Base-by-base conservation (phyloP, 2,888 invertebrate genomes). In the Papilio protenor region DNA sequence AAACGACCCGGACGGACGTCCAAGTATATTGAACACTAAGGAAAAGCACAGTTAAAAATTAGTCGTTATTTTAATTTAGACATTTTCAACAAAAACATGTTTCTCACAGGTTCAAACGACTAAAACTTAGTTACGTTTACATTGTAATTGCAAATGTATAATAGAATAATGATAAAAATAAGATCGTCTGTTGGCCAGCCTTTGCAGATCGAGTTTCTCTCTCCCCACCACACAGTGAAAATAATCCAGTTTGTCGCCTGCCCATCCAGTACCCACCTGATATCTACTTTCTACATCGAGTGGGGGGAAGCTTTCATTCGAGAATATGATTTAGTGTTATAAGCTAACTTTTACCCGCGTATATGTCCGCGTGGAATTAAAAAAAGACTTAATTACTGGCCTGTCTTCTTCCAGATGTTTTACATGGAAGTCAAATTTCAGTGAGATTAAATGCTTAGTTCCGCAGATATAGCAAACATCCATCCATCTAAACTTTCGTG, bases 131-230 rank as follows among this genome's bases (percentile, higher is more conserved):
- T 3, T 47, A 23, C n/a, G 14, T 49, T 45, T 23, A n/a, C 1
- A 49, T 49, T 23, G 10, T 49, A 49, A 70, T 49, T 70, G 64
- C 40, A 66, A 66, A 40, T 66, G 8, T 1, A 40, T 66, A 66
- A 66, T 45, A 66, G 18, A n/a, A 66, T 66, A 66, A 66, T 66
- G 45, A 66, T n/a, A 45, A 66, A 66, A 66, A 66, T 66, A 66
- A 21, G n/a, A 45, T 45, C n/a, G 6, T 45, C 45, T 45, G 66
- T 66, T 66, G 40, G 66, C 66, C 66, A 66, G 66, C 45, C 12
- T 40, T 18, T 66, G 1, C 45, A 66, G 66, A 66, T 66, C 45
- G 66, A 66, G 66, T 66, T 66, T 66, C 45, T 66, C 64, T n/a
- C 40, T 40, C 66, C 66, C 66, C 66, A 45, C 66, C 16, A 45